Base-by-base conservation (phyloP, 1,140 invertebrate species). In the Paracyclopina nana region DNA sequence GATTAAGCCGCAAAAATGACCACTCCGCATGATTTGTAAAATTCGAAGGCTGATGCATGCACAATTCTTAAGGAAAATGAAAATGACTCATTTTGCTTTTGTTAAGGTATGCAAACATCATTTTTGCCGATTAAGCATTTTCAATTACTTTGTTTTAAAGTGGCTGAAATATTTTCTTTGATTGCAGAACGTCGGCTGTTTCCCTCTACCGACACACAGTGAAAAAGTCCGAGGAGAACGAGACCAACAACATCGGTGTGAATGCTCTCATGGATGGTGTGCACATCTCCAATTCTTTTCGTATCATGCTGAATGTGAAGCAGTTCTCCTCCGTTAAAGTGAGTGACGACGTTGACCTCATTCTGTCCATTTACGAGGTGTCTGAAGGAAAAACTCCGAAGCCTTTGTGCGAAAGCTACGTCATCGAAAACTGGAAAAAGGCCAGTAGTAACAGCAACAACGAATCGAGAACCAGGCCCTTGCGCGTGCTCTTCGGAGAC, bases 401-500 rank as follows among this genome's bases (percentile, higher is more conserved):
- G 25, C n/a, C 29, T 2, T 29, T 50, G 22, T 38, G 34, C 27
- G 22, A 41, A 31, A 43, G 18, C 22, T 56, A 53, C 24, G 12
- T 34, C 46, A 29, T 31, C 24, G 29, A n/a, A 50, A 28, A 8
- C 16, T 43, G 38, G n/a, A 45, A 24, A 14, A 20, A 45, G n/a
- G 4, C 25, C 4, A 45, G 16, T n/a, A n/a, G n/a, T 5, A 45
- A n/a, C 24, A 6, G 24, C 14, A 45, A 45, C 12, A 3, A 45
- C 43, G 25, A 45, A 3, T 45, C 43, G 5, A 14, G 5, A 3
- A 22, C 43, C 5, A 9, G 14, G 14, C 9, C 30, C 9, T 26
- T 18, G 12, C 45, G 30, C 18, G 52, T 53, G 18, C 45, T 53
- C 5, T 51, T 53, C 28, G 43, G 31, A 25, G 53, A 54, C 28